Percentiles rank a stretch among this genome's conserved stretches.
These are phyloP conservation scores for Dasyprocta punctata DNA, from an alignment of 2,113 vertebrate genomes.

Conservation along the genomic window DNA sequence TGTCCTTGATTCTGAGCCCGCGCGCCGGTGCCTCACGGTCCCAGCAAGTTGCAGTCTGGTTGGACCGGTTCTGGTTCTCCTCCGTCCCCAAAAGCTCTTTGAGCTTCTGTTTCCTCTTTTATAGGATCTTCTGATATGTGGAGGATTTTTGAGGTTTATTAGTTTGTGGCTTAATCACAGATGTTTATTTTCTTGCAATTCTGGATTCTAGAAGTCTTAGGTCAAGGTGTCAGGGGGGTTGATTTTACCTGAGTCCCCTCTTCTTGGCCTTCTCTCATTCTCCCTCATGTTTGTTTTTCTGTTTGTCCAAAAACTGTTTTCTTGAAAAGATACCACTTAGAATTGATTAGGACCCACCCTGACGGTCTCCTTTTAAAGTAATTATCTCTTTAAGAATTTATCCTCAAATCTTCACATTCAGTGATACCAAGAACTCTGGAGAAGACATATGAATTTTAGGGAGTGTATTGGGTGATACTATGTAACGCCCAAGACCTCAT, in stretches of 20 bases:
- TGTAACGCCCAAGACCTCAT: too few species aligned
- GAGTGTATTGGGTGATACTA: background rate
- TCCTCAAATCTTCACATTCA: background rate
- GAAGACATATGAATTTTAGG: background rate
- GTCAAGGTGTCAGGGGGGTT: background rate
- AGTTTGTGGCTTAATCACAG: background rate
- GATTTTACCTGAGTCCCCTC: background rate
- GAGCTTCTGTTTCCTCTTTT: background rate
- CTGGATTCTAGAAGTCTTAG: background rate
- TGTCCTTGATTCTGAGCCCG: too few species aligned
- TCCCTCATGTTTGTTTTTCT: background rate
- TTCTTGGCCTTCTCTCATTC: background rate
- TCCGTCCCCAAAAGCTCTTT: background rate
- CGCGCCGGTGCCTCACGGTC: too few species aligned
- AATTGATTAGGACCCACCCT: background rate
- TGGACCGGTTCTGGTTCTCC: too few species aligned
- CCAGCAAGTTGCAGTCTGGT: too few species aligned
- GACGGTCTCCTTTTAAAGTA: background rate
- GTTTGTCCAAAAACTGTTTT: background rate
- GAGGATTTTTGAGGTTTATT: background rate
- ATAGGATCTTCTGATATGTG: background rate
- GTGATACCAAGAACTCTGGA: background rate
- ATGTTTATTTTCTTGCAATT: background rate
- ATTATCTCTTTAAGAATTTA: background rate
- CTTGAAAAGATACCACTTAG: background rate